A percentile compares a stretch with the other conserved stretches of the same genome.
Evolutionary conservation across 2,113 vertebrate species (phyloP).

Genomic region (Rhadina sibilatrix): DNA sequence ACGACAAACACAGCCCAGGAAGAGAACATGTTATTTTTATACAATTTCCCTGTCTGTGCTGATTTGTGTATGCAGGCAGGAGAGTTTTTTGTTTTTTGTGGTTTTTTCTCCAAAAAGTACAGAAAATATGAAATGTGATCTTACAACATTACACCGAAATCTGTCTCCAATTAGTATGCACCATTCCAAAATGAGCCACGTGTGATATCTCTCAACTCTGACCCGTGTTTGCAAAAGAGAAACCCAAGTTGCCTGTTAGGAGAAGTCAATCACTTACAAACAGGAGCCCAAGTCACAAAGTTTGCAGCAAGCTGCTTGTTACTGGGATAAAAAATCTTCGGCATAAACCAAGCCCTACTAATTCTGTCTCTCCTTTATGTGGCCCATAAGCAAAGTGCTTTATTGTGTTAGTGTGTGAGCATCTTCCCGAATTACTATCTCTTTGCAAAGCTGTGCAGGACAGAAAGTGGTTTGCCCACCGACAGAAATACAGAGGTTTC

Average conservation of each 20-base stretch:
- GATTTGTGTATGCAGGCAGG: constrained; percentile 1
- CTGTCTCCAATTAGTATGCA: constrained; percentile 23
- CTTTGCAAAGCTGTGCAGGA: not conserved
- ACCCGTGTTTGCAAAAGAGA: constrained; percentile 10
- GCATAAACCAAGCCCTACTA: not conserved
- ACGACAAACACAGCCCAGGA: constrained; percentile 20
- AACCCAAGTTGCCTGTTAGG: not conserved
- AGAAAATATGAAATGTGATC: constrained; percentile 11
- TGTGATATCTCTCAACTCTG: constrained; percentile 16
- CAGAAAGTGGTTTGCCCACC: not conserved
- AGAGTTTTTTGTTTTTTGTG: not conserved
- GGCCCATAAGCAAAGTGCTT: not conserved
- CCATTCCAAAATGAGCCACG: not conserved
- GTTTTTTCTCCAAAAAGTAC: not conserved
- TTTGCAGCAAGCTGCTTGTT: not conserved
- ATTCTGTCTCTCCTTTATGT: not conserved
- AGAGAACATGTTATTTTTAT: constrained; percentile 30
- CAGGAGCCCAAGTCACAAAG: not conserved
- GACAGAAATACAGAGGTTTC: not conserved
- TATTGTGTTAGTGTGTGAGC: not conserved
- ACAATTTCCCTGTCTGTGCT: constrained; percentile 23
- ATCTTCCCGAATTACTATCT: not conserved
- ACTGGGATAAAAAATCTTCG: not conserved
- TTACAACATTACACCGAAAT: not conserved
- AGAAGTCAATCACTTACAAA: not conserved